Evolutionary conservation across 2,797 vertebrate genomes (phyloP).

Genomic region (Artibeus lituratus): DNA sequence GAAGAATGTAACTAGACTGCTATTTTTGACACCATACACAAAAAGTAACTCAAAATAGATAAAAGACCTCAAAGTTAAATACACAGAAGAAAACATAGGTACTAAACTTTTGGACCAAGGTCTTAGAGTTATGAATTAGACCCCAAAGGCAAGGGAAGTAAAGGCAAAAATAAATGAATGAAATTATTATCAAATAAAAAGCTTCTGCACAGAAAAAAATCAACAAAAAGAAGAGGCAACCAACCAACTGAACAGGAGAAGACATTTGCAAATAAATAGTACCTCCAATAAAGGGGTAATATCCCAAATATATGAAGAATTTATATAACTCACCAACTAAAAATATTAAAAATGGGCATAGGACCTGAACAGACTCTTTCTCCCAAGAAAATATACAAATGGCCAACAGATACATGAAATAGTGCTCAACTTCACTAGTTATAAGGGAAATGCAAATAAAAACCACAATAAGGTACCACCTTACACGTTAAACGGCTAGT

Average conservation of each 20-base stretch:
- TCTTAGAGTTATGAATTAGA: neutral
- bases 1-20: neutral
- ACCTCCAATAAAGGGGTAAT: neutral
- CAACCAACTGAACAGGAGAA: neutral
- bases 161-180: neutral
- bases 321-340: neutral
- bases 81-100: neutral
- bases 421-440: neutral
- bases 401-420: neutral
- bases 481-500: neutral
- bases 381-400: neutral
- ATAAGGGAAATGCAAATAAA: neutral
- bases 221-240: neutral
- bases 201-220: neutral
- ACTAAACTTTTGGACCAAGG: neutral
- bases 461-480: neutral
- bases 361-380: neutral
- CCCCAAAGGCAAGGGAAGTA: neutral
- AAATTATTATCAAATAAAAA: neutral
- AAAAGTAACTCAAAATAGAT: neutral
- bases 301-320: neutral
- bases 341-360: neutral
- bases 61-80: neutral
- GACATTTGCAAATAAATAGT: neutral
- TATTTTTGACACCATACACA: neutral